These are phyloP conservation scores for Spea multiplicata DNA, from an alignment of 2,113 vertebrate genomes.

Conservation along the genomic window DNA sequence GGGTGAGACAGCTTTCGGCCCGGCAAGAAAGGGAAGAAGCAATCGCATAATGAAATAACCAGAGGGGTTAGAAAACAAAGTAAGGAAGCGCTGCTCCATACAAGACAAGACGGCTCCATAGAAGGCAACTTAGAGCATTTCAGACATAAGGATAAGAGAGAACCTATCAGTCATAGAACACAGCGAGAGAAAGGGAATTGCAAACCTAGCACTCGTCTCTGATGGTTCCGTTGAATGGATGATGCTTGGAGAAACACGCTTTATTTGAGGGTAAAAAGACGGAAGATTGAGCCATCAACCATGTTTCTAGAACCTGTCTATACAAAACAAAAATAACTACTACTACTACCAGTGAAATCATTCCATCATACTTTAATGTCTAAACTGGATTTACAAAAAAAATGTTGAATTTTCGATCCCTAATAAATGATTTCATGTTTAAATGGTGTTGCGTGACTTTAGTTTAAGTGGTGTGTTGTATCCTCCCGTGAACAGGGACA, in stretches of 20 bases:
- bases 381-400: too few relatives aligned
- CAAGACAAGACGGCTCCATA: conserved; percentile 5
- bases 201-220: conserved; percentile 34
- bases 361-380: too few relatives aligned
- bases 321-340: too few relatives aligned
- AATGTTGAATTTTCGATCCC: too few relatives aligned
- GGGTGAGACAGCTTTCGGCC: conserved; percentile 36
- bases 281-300: not conserved
- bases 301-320: too few relatives aligned
- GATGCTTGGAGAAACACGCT: not conserved
- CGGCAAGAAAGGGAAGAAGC: conserved; percentile 35
- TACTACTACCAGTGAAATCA: too few relatives aligned
- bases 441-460: too few relatives aligned
- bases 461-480: too few relatives aligned
- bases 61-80: conserved; percentile 38
- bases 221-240: conserved; percentile 10
- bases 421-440: too few relatives aligned
- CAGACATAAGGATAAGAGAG: conserved; percentile 27
- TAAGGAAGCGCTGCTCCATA: conserved; percentile 14
- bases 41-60: conserved; percentile 41
- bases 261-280: not conserved
- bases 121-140: conserved; percentile 27
- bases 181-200: conserved; percentile 32
- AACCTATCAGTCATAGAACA: conserved; percentile 30
- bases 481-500: too few relatives aligned